Percentiles rank a stretch among this genome's conserved stretches.
Conservation (phyloP, 2,888 invertebrate genomes). For the Reticulitermes lucifugus region DNA sequence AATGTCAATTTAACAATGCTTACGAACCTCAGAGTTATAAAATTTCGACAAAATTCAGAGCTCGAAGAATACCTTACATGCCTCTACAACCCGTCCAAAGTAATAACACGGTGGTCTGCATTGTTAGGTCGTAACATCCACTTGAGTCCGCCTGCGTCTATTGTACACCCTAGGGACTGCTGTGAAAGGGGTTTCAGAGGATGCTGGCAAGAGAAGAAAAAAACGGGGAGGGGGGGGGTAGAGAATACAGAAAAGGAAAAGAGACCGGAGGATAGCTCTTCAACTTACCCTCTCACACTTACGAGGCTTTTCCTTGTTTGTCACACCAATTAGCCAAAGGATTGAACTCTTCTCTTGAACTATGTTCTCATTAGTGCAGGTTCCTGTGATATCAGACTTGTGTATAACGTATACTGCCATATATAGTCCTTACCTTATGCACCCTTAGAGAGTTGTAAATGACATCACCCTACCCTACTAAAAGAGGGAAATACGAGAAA, state of each 20-base stretch:
- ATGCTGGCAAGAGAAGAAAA: background rate
- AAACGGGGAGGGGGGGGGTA: background rate
- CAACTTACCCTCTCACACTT: constrained; percentile 12
- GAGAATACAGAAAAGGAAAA: constrained; percentile 9
- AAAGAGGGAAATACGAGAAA: background rate
- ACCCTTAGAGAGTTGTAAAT: background rate
- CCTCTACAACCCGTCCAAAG: background rate
- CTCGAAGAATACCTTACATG: background rate
- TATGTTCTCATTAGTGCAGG: constrained; percentile 42
- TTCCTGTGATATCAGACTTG: background rate
- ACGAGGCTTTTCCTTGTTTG: constrained; percentile 43
- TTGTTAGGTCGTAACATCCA: constrained; percentile 10
- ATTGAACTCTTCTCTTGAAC: background rate
- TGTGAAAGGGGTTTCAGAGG: background rate
- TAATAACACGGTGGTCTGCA: background rate
- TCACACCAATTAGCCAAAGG: constrained; percentile 44
- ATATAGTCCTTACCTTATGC: background rate
- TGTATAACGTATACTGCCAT: background rate
- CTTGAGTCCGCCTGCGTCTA: constrained; percentile 3
- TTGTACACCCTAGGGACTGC: background rate
- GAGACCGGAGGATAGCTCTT: constrained; percentile 6
- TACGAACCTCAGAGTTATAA: background rate
- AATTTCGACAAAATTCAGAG: background rate
- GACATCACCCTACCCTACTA: background rate
- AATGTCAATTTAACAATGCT: background rate